These are phyloP conservation scores for Diorhabda sublineata DNA, from an alignment of 1,140 invertebrate genomes.

Conservation along the genomic window DNA sequence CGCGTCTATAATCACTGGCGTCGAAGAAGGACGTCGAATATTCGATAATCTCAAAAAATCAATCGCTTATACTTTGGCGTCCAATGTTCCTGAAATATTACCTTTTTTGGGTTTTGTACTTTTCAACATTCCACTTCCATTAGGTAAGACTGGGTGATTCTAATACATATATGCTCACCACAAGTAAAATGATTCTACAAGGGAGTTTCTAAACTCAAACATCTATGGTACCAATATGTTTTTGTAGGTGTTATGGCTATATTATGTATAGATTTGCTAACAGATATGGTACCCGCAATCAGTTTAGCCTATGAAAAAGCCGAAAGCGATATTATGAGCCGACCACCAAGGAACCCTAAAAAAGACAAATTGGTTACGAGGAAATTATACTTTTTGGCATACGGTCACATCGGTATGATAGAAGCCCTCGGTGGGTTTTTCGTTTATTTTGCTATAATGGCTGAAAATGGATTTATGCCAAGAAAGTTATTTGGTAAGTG, in stretches of 20 bases:
- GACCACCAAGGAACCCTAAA: constrained; percentile 71
- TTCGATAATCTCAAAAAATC: constrained; percentile 97
- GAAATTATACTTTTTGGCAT: constrained; percentile 51
- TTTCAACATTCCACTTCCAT: constrained; percentile 78
- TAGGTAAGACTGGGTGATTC: constrained; percentile 51
- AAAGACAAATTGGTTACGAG: constrained; percentile 74
- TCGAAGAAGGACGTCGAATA: constrained; percentile 90
- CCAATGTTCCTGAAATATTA: constrained; percentile 90
- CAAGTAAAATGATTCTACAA: no score
- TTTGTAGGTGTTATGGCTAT: constrained; percentile 52
- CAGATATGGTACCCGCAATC: constrained; percentile 79
- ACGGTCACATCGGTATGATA: constrained; percentile 84
- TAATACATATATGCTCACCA: no score
- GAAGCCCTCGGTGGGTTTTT: constrained; percentile 85
- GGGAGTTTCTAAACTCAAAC: no score
- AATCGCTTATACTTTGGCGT: constrained; percentile 90
- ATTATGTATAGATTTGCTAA: constrained; percentile 85
- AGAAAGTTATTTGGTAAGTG: constrained; percentile 53
- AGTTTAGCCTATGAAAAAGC: constrained; percentile 83
- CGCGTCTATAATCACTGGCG: constrained; percentile 88
- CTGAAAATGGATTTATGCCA: constrained; percentile 79
- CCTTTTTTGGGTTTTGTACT: constrained; percentile 85
- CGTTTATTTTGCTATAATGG: constrained; percentile 81
- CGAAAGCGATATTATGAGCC: constrained; percentile 84
- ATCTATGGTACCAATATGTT: neutral